Percentiles rank a stretch among this genome's conserved stretches.
phyloP scores from a whole-genome alignment of 2,888 invertebrate genomes.

The Machimus atricapillus region DNA sequence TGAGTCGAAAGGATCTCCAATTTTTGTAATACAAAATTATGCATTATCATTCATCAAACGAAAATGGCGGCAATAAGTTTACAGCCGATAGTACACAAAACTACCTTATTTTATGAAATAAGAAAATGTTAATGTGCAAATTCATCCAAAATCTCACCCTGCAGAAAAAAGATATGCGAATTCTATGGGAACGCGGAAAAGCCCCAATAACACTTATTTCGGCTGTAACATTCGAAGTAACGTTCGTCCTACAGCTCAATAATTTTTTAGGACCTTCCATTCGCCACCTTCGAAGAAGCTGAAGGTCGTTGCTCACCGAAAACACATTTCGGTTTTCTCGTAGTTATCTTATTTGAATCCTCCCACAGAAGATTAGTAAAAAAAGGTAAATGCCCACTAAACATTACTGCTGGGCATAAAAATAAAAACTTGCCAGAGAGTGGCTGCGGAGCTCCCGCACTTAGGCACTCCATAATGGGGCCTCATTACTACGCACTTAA shows the following conservation, averaged over 20 bases:
- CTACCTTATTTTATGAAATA: too few species aligned
- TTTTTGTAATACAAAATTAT: too few species aligned
- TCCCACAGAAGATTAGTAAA: neutral
- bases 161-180: neutral
- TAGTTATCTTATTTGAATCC: neutral
- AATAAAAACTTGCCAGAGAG: neutral
- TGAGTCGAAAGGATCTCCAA: too few species aligned
- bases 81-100: too few species aligned
- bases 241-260: neutral
- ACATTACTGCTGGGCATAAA: neutral
- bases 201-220: neutral
- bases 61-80: too few species aligned
- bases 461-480: neutral
- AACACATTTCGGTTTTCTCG: neutral
- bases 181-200: neutral
- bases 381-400: neutral
- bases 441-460: neutral
- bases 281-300: neutral
- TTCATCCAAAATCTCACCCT: neutral
- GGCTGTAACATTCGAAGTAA: neutral
- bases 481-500: conserved; percentile 17
- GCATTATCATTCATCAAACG: too few species aligned
- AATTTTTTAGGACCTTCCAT: neutral
- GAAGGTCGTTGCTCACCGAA: neutral
- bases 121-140: too few species aligned